Evolutionary conservation across 2,888 invertebrate genomes (phyloP).

Genomic region (Scelioninae gen. 2): DNA sequence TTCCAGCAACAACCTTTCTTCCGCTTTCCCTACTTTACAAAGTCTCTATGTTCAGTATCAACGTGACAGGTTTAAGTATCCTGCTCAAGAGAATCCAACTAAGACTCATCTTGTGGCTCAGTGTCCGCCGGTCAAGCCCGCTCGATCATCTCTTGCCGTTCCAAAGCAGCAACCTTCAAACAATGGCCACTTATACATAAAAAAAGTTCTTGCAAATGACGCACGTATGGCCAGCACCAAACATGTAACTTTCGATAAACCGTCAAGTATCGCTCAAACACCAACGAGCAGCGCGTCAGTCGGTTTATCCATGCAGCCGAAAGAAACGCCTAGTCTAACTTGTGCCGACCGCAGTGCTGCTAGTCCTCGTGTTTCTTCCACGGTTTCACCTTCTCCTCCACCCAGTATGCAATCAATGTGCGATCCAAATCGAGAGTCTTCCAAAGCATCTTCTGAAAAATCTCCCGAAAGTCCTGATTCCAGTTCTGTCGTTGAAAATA

Average conservation of each 20-base stretch:
- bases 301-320: background rate
- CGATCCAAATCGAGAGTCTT: no score
- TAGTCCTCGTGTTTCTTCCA: constrained; percentile 65
- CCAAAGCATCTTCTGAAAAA: constrained; percentile 65
- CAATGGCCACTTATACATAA: constrained; percentile 39
- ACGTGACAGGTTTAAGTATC: constrained; percentile 20
- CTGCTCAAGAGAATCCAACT: constrained; percentile 22
- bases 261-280: background rate
- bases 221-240: constrained; percentile 16
- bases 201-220: constrained; percentile 35
- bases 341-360: constrained; percentile 55
- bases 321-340: constrained; percentile 42
- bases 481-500: constrained; percentile 66
- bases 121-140: constrained; percentile 69
- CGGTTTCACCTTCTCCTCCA: constrained; percentile 69
- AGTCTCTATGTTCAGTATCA: constrained; percentile 64
- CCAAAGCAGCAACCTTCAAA: constrained; percentile 65
- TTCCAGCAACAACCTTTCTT: no score
- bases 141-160: constrained; percentile 68
- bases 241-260: constrained; percentile 43
- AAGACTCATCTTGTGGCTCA: constrained; percentile 68
- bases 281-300: constrained; percentile 15
- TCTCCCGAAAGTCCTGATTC: constrained; percentile 70
- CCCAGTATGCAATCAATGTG: no score
- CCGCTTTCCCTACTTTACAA: constrained; percentile 41